Evolutionary conservation across 2,113 vertebrate species (phyloP).

Genomic region (Trematocara marginatum): DNA sequence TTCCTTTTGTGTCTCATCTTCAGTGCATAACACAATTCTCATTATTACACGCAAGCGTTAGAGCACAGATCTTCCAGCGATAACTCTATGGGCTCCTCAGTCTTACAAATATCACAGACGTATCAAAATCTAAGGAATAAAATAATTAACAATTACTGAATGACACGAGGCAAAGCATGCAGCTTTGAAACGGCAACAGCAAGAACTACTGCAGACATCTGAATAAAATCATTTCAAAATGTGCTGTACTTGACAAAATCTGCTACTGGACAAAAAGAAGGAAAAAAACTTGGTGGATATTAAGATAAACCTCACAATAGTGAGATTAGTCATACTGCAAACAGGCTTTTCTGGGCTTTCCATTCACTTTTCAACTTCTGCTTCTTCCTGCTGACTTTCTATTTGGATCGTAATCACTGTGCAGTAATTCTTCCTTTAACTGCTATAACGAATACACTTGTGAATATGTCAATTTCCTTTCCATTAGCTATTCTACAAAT

Average conservation of each 20-base stretch:
- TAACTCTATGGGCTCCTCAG: neutral
- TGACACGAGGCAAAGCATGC: neutral
- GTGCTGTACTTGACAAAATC: neutral
- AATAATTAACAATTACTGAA: neutral
- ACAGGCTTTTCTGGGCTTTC: neutral
- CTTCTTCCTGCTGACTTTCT: neutral
- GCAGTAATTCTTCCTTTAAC: neutral
- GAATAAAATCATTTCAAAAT: neutral
- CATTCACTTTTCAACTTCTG: neutral
- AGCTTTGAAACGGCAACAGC: neutral
- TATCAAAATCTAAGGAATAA: neutral
- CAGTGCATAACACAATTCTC: neutral
- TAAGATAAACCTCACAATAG: neutral
- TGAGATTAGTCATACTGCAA: neutral
- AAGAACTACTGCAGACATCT: neutral
- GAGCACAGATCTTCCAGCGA: neutral
- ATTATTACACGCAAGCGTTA: neutral
- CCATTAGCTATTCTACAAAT: neutral
- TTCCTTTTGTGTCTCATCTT: neutral
- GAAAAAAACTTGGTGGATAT: neutral
- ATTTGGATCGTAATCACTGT: neutral
- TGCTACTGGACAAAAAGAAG: neutral
- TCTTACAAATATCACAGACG: neutral
- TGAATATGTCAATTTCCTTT: accelerated
- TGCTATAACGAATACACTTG: neutral